Evolutionary conservation across 2,797 vertebrate species (phyloP), one percentile per base, ranked within the genome.

Genomic region (Myripristis jacobus): DNA sequence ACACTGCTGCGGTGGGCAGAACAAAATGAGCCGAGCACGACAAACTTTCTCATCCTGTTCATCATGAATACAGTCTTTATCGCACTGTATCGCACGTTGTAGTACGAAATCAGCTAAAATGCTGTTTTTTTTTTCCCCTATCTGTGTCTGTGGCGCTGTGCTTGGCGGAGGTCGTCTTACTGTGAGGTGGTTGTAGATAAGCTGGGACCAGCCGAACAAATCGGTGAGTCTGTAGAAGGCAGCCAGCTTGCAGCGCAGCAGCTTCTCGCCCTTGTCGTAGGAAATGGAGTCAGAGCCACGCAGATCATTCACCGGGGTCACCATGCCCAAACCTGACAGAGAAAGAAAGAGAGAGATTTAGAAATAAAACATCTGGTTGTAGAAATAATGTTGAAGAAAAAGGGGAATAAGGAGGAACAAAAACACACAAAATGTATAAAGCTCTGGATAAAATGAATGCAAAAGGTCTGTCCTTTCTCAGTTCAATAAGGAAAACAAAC

Each of bases 121-220:
- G 18, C 43, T 4, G 16, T 29, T 29, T n/a, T n/a, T n/a, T n/a
- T 2, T 4, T 36, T 36, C 34, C 6, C 34, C 13, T 29, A 31
- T 8, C 13, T 31, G 24, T 31, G 6, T 18, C 10, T 29, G 15
- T n/a, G 16, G 15, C 34, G 2, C 2, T 18, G 3, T 15, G 16
- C 21, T 34, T 5, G 36, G 7, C 24, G 8, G 60, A 51, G 24
- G 1, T 22, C 13, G 10, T 77, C 96, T 95, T 93, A 99, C 98
- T 50, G 97, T 98, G 90, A 99, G 94, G 76, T 99, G 98, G 92
- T 99, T 99, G 92, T 98, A 99, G 92, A 99, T 99, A 54, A 99
- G 96, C 91, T 99, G 95, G 38, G 97, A 98, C 98, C 98, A 99
- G 74, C 97, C 95, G 31, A 99, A 97, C 80, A 99, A 92, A 83